Evolutionary conservation across 1,140 invertebrate genomes (phyloP).

Genomic region (Aphaenogaster floridana): DNA sequence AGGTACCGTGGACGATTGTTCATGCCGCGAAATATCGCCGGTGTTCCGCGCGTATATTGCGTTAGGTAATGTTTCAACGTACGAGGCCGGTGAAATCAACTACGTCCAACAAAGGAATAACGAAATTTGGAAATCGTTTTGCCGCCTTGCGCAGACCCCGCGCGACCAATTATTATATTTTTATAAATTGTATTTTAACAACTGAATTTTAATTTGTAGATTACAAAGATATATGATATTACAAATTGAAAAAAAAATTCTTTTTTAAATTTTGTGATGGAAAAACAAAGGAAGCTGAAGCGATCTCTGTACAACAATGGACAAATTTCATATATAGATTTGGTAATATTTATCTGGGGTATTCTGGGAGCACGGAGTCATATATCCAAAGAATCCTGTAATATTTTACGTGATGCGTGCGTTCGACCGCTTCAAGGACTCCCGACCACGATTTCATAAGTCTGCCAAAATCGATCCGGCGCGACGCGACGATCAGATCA

Average conservation of each 20-base stretch:
- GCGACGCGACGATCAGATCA: constrained; percentile 4
- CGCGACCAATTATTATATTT: constrained; percentile 1
- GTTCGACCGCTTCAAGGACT: constrained; percentile 15
- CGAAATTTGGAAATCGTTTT: not conserved
- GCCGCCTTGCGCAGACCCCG: not conserved
- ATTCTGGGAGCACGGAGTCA: not conserved
- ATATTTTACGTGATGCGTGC: not conserved
- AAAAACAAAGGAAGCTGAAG: not conserved
- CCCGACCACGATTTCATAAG: not conserved
- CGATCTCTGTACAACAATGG: not conserved
- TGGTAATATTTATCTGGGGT: not conserved
- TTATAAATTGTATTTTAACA: not conserved
- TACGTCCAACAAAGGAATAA: not conserved
- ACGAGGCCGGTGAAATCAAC: constrained; percentile 6
- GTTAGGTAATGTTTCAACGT: not conserved
- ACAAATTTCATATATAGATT: not conserved
- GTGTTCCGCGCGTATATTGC: not conserved
- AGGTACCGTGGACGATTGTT: not conserved
- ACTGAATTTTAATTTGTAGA: not conserved
- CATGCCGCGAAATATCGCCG: not conserved
- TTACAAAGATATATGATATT: not conserved
- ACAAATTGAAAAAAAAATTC: not conserved
- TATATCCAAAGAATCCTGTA: not conserved
- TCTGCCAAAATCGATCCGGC: not conserved
- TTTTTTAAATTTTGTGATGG: not conserved